Conservation (phyloP, 2,888 invertebrate genomes). For the Neoaliturus tenellus region DNA sequence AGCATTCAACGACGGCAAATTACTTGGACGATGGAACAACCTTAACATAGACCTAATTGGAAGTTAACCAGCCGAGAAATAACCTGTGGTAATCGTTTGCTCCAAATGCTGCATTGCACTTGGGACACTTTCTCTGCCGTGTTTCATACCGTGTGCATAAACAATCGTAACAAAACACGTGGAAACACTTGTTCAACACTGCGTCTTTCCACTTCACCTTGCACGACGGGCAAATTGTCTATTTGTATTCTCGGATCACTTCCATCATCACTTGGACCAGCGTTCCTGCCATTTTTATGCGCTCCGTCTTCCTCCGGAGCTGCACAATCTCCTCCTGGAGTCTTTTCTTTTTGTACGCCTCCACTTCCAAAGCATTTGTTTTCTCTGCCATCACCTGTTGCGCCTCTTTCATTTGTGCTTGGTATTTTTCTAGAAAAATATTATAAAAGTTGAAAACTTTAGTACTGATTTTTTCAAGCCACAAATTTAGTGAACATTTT, state of each 20-base stretch:
- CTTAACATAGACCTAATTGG: not conserved
- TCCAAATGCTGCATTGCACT: conserved; percentile 99
- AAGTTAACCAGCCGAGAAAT: conserved; percentile 78
- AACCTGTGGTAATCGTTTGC: conserved; percentile 99
- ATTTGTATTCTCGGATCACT: conserved; percentile 98
- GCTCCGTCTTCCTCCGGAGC: conserved; percentile 93
- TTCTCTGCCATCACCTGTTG: conserved; percentile 98
- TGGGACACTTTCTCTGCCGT: conserved; percentile 98
- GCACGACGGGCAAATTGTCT: conserved; percentile 98
- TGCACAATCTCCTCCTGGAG: conserved; percentile 96
- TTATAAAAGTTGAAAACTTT: too few species aligned
- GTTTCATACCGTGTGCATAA: conserved; percentile 98
- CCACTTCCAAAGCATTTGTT: conserved; percentile 95
- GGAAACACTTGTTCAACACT: conserved; percentile 99
- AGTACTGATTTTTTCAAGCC: too few species aligned
- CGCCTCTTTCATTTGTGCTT: conserved; percentile 98
- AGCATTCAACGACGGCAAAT: not conserved
- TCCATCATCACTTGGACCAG: conserved; percentile 98
- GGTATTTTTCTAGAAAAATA: conserved; percentile 88
- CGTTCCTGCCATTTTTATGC: conserved; percentile 98
- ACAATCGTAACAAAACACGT: conserved; percentile 99
- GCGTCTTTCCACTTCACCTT: conserved; percentile 99
- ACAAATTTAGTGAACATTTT: too few species aligned
- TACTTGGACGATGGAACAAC: not conserved
- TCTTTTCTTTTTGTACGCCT: conserved; percentile 97